Base-by-base conservation (phyloP, 2,797 vertebrate genomes). In the Schizopygopsis malacanthus region DNA sequence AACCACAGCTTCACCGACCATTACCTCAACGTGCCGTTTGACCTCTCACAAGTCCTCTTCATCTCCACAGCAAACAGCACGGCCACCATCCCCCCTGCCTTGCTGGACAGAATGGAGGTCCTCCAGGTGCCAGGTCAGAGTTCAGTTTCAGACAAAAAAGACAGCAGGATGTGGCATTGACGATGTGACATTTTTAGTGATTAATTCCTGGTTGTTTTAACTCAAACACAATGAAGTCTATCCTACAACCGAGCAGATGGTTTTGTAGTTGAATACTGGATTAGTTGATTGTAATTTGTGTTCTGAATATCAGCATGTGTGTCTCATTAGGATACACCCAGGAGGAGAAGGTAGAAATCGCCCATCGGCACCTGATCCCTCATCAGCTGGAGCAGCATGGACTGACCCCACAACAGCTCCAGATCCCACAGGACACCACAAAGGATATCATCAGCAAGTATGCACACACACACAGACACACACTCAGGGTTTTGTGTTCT, bases 1-100 rank as follows among this genome's bases (percentile, higher is more conserved):
- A 99, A 99, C 91, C 97, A 99, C 93, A 97, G 96, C 93, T 99
- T 99, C 93, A 99, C 98, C 0, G 98, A 99, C 89, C 98, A 99
- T 92, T 99, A 99, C 91, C 95, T 99, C 39, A 99, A 99, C 0
- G 97, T 99, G 85, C 95, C 98, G 87, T 99, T 99, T 89, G 98
- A 99, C 93, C 96, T 99, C 88, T 99, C 98, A 65, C 98, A 99
- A 94, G 98, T 99, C 77, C 97, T 99, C 73, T 99, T 99, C 81
- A 99, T 99, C 47, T 98, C 98, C 77, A 99, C 98, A 0, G 98
- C 98, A 69, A 99, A 99, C 90, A 97, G 95, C 6, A 99, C 96
- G 1, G 96, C 97, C 0, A 98, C 97, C 33, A 98, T 99, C 77
- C 97, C 98, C 10, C 95, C 97, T 0, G 98, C 98, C 28, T 92